Conservation (phyloP, 2,113 vertebrate species). For the Coturnix japonica region DNA sequence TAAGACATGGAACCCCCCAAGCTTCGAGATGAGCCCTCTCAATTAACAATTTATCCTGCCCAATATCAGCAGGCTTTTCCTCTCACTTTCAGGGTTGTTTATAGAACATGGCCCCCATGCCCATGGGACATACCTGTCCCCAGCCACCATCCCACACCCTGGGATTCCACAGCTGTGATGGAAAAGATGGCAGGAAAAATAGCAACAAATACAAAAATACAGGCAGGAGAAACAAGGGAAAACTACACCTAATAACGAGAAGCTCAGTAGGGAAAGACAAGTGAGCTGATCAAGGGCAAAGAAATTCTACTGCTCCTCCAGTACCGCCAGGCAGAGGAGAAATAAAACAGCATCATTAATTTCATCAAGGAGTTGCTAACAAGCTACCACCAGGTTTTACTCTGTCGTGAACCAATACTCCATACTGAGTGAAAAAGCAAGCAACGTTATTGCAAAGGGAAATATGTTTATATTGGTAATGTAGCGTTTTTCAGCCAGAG, state of each 20-base stretch:
- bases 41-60: background rate
- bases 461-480: background rate
- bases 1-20: background rate
- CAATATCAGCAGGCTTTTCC: background rate
- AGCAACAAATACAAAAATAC: background rate
- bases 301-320: background rate
- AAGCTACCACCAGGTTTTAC: background rate
- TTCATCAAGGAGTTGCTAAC: background rate
- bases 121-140: background rate
- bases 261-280: rapidly evolving
- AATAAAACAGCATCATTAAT: background rate
- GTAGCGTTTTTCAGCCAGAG: background rate
- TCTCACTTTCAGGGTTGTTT: background rate
- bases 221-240: background rate
- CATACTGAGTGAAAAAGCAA: background rate
- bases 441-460: background rate
- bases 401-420: rapidly evolving
- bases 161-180: rapidly evolving
- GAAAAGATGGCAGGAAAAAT: rapidly evolving
- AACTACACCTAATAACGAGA: background rate
- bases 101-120: background rate
- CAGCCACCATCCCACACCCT: background rate
- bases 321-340: background rate
- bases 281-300: background rate
- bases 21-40: background rate